Base-by-base conservation (phyloP, 2,888 invertebrate species). In the Lissonota sp. region DNA sequence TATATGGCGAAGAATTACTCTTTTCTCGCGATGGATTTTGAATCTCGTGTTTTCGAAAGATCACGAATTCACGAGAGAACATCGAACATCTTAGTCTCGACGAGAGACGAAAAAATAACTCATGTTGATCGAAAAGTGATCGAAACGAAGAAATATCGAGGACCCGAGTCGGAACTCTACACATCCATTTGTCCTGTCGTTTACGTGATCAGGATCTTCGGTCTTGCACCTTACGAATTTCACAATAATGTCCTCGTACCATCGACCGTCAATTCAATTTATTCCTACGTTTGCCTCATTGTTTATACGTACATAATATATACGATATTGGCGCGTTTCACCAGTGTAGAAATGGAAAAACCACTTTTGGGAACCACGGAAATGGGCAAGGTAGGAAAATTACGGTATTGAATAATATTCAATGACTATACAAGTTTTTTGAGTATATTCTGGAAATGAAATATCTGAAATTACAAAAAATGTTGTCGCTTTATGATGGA, bases 221-320 rank as follows among this genome's bases (percentile, higher is more conserved):
- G 92, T 6, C 79, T 90, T n/a, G 90, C 90, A 2, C 92, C 92
- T 6, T 92, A 91, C 79, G 82, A 86, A 14, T 88, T 88, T 67
- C 83, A 79, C 40, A 84, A 84, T 40, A 85, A 89, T 39, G 49
- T 49, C 5, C 82, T 91, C 3, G 84, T 85, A 0, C 85, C 89
- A 0, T 91, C 89, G 1, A 79, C 66, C 16, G 2, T 66, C 26
- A 83, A 82, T 51, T 75, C 86, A 1, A 40, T 87, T 10, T 87
- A 85, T 57, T 71, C 88, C 0, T 42, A 86, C 2, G 10, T 82
- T 8, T 87, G 80, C 12, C 16, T 82, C 5, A 5, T 0, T 4
- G 0, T 85, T 4, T 87, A 88, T 53, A 81, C 74, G 1, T 88
- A 85, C 57, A 63, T 84, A 6, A 83, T 88, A 10, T 86, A 83